phyloP scores from a whole-genome alignment of 2,888 invertebrate genomes.

The Liodrosophila aerea region DNA sequence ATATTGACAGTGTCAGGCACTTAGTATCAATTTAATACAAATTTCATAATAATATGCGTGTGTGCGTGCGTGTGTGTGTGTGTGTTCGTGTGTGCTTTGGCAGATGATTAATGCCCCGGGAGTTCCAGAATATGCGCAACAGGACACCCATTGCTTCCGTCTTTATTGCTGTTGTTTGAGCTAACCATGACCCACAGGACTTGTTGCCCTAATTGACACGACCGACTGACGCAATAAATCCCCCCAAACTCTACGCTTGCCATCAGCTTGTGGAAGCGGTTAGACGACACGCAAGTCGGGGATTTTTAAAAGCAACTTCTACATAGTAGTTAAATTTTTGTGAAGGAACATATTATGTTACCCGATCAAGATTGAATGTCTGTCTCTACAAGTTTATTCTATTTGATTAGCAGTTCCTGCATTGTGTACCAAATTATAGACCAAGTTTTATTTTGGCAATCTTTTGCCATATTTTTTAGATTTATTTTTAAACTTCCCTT shows the following conservation, averaged over 20 bases:
- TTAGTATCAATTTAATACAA: conserved; percentile 67
- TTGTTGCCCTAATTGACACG: conserved; percentile 39
- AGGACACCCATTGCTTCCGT: conserved; percentile 22
- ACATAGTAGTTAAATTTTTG: too few relatives aligned
- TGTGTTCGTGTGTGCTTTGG: conserved; percentile 13
- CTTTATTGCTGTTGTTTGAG: neutral
- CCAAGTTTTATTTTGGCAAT: too few relatives aligned
- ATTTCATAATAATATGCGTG: conserved; percentile 45
- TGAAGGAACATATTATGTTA: too few relatives aligned
- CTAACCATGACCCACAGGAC: conserved; percentile 19
- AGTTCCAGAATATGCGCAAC: conserved; percentile 4
- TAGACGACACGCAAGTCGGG: neutral
- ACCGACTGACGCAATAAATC: conserved; percentile 26
- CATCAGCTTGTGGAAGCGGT: conserved; percentile 21
- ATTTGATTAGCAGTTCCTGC: too few relatives aligned
- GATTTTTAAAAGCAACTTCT: too few relatives aligned
- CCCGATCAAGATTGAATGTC: too few relatives aligned
- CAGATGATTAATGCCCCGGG: conserved; percentile 50
- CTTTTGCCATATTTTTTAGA: too few relatives aligned
- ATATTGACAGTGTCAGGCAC: conserved; percentile 59
- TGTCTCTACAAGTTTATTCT: too few relatives aligned
- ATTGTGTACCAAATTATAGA: too few relatives aligned
- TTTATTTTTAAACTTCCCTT: too few relatives aligned
- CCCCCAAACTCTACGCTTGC: conserved; percentile 6
- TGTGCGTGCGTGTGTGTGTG: conserved; percentile 12